Evolutionary conservation across 2,888 invertebrate genomes (phyloP).

Genomic region (Limnephilus marmoratus): DNA sequence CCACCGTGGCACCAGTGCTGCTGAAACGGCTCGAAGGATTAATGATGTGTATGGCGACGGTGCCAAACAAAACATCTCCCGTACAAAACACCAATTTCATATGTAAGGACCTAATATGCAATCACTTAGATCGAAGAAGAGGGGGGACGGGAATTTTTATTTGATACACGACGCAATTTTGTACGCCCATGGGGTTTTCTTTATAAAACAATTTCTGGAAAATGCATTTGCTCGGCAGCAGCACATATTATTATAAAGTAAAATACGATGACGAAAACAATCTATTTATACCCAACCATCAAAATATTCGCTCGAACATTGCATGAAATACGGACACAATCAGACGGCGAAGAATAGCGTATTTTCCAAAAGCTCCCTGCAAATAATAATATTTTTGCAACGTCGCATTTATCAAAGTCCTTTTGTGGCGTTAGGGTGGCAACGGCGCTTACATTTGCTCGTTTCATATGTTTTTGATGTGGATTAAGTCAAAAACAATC

Average conservation of each 20-base stretch:
- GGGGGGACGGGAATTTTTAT: no score
- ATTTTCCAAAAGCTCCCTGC: neutral
- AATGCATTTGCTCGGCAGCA: neutral
- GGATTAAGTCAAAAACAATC: constrained; percentile 4
- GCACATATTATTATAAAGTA: neutral
- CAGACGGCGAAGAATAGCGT: neutral
- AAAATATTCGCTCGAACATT: neutral
- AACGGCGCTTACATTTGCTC: neutral
- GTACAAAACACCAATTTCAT: no score
- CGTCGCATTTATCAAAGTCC: constrained; percentile 16
- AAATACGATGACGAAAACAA: neutral
- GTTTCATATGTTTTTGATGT: constrained; percentile 3
- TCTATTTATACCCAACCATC: neutral
- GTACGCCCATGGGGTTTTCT: no score
- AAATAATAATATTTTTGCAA: neutral
- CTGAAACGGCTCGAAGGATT: no score
- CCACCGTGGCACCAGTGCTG: no score
- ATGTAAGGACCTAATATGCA: no score
- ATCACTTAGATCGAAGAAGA: no score
- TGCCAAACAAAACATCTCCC: no score
- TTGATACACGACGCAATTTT: no score
- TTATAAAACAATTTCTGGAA: neutral
- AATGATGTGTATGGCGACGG: no score
- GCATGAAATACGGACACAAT: neutral
- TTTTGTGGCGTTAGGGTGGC: constrained; percentile 15